These are phyloP conservation scores for roundworm (Caenorhabditis elegans) DNA, from an alignment of 1,140 invertebrate genomes.

Conservation along the genomic window DNA sequence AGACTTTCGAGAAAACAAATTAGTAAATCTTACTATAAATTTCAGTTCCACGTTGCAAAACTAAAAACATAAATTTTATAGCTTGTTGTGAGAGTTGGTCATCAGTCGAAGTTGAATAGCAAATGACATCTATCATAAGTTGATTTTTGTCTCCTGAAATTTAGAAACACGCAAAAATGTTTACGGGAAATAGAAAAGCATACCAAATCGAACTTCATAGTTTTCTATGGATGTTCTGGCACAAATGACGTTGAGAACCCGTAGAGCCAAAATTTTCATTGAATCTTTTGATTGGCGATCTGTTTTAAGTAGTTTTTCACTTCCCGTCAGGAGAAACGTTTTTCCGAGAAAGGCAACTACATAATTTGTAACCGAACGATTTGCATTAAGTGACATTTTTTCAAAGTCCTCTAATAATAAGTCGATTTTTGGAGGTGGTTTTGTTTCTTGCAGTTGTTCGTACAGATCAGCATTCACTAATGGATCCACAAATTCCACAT, in stretches of 20 bases:
- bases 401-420: neutral
- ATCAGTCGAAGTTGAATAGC: neutral
- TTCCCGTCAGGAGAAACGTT: neutral
- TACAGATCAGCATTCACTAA: neutral
- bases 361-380: neutral
- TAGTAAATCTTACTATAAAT: neutral
- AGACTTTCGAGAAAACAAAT: too few species aligned
- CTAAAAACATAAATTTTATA: neutral
- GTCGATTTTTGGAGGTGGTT: neutral
- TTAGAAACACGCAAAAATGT: neutral
- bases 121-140: neutral
- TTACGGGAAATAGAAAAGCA: neutral
- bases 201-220: neutral
- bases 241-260: neutral
- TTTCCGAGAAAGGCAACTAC: neutral
- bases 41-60: neutral
- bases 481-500: neutral
- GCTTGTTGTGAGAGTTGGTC: neutral
- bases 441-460: neutral
- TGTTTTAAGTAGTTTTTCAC: neutral
- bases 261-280: slow-evolving; percentile 6
- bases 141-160: neutral
- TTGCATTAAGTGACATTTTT: neutral
- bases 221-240: neutral
- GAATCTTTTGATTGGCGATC: slow-evolving; percentile 7